Percentiles rank a stretch among this genome's conserved stretches.
These are phyloP conservation scores for Cheilosia pagana DNA, from an alignment of 2,888 invertebrate genomes.

Conservation along the genomic window DNA sequence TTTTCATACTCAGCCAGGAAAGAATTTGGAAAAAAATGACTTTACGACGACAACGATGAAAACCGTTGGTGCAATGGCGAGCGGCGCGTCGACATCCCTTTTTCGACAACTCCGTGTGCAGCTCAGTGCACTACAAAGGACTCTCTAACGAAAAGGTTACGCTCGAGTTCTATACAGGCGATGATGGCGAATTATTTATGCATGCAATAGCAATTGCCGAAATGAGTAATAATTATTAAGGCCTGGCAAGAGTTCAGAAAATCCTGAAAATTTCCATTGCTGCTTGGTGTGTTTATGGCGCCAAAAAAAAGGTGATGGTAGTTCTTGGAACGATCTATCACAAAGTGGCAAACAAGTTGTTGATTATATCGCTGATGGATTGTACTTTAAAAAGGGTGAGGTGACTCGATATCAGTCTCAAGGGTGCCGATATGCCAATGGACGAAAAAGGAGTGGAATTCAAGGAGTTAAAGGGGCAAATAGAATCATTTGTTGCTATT, in stretches of 20 bases:
- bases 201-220: constrained; percentile 54
- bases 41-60: constrained; percentile 3
- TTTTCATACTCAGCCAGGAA: constrained; percentile 22
- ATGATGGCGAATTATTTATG: constrained; percentile 57
- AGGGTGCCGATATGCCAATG: constrained; percentile 8
- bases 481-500: neutral
- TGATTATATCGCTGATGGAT: constrained; percentile 40
- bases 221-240: constrained; percentile 66
- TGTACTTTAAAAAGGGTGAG: neutral
- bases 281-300: constrained; percentile 12
- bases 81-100: constrained; percentile 26
- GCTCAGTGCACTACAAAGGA: constrained; percentile 13
- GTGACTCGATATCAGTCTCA: neutral
- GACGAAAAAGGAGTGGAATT: neutral
- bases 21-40: neutral
- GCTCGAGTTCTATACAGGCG: constrained; percentile 9
- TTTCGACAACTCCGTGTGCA: constrained; percentile 39
- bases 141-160: constrained; percentile 4
- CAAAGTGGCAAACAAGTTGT: constrained; percentile 38
- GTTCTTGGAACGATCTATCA: constrained; percentile 7
- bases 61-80: neutral
- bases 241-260: constrained; percentile 51
- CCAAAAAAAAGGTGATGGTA: constrained; percentile 12
- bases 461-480: neutral
- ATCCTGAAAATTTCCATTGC: constrained; percentile 4